phyloP scores from a whole-genome alignment of 2,113 vertebrate species.

The Ptychochromis oligacanthus region DNA sequence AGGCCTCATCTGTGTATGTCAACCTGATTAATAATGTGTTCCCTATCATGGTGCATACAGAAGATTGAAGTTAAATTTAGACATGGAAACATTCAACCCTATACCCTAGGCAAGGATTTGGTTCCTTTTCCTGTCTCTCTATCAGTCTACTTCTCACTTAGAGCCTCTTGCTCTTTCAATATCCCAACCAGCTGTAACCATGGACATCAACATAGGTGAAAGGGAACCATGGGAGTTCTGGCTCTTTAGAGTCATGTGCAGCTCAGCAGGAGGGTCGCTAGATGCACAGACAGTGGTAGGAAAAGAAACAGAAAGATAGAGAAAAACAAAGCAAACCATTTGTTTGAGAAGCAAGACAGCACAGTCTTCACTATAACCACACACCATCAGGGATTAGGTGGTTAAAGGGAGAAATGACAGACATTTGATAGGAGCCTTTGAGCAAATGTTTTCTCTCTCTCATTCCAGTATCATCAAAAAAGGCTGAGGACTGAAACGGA shows the following conservation, averaged over 20 bases:
- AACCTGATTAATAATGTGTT: conserved; percentile 18
- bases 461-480: conserved; percentile 48
- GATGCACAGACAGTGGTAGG: background rate
- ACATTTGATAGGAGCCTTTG: conserved; percentile 58
- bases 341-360: conserved; percentile 25
- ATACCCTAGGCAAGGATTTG: background rate
- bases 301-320: conserved; percentile 3
- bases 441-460: conserved; percentile 45
- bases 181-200: background rate
- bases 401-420: conserved; percentile 55
- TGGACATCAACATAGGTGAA: conserved; percentile 13
- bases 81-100: background rate
- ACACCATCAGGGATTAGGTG: conserved; percentile 56
- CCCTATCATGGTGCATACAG: background rate
- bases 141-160: background rate
- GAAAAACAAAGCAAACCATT: conserved; percentile 10
- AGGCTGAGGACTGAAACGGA: conserved; percentile 32
- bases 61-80: background rate
- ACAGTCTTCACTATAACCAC: background rate
- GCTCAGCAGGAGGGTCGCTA: conserved; percentile 4
- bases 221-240: background rate
- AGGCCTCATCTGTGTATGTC: background rate
- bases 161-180: background rate
- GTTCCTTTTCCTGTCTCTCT: background rate
- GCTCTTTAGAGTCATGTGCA: conserved; percentile 12